A percentile compares a stretch with the other conserved stretches of the same genome.
These are phyloP conservation scores for Trachops cirrhosus DNA, from an alignment of 2,797 vertebrate species.

Conservation along the genomic window DNA sequence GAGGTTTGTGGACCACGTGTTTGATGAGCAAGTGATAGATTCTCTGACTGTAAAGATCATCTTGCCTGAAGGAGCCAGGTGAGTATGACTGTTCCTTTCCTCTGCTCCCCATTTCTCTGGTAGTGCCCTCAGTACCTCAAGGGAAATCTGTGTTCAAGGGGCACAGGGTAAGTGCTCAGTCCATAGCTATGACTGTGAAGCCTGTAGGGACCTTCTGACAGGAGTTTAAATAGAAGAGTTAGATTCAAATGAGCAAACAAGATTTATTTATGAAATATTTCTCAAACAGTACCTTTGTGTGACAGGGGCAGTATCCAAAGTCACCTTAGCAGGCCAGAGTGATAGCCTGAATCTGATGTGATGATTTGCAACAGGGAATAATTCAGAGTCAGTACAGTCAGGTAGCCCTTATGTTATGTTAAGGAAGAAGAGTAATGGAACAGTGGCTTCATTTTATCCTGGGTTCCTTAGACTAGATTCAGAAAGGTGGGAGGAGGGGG, in stretches of 20 bases:
- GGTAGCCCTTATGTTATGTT: neutral
- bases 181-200: neutral
- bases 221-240: neutral
- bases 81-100: slow-evolving; percentile 69
- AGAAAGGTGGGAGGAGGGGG: neutral
- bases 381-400: neutral
- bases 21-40: slow-evolving; percentile 98
- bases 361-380: neutral
- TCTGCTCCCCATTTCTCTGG: neutral
- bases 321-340: neutral
- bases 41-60: slow-evolving; percentile 95
- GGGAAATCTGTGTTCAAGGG: neutral
- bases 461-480: neutral
- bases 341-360: neutral
- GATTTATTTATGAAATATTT: neutral
- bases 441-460: neutral
- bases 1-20: slow-evolving; percentile 97
- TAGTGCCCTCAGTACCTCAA: too few relatives aligned
- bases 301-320: neutral
- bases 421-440: neutral
- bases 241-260: neutral
- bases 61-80: slow-evolving; percentile 98
- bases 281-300: neutral
- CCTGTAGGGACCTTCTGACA: neutral
- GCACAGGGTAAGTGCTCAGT: neutral